Evolutionary conservation across 2,113 vertebrate species (phyloP).

Genomic region (Barnardius zonarius): DNA sequence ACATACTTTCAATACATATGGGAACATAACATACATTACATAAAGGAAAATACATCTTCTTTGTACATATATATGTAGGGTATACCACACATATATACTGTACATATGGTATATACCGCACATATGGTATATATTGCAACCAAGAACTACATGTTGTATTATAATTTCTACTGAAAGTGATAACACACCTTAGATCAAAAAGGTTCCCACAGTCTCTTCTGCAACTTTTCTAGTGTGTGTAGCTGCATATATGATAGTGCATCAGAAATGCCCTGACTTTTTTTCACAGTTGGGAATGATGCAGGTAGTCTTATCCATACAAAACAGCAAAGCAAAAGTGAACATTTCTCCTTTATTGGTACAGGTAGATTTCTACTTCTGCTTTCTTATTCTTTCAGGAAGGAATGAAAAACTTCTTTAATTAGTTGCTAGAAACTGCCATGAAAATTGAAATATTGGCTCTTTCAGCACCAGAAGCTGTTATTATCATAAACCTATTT

Average conservation of each 20-base stretch:
- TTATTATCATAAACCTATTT: not conserved
- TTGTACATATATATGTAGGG: fast-evolving
- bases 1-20: not conserved
- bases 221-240: not conserved
- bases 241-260: not conserved
- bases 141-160: not conserved
- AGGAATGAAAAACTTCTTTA: not conserved
- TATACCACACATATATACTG: no score
- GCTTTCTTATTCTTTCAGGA: not conserved
- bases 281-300: not conserved
- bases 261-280: not conserved
- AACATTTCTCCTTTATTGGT: not conserved
- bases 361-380: not conserved
- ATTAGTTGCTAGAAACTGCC: not conserved
- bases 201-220: not conserved
- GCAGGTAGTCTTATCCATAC: not conserved
- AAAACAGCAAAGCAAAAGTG: not conserved
- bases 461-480: not conserved
- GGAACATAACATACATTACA: not conserved
- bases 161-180: not conserved
- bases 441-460: not conserved
- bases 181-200: not conserved
- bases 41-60: not conserved
- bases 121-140: not conserved
- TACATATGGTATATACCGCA: no score